A percentile compares a stretch with the other conserved stretches of the same genome.
phyloP scores from a whole-genome alignment of 2,888 invertebrate species.

The Slavum lentiscoides region DNA sequence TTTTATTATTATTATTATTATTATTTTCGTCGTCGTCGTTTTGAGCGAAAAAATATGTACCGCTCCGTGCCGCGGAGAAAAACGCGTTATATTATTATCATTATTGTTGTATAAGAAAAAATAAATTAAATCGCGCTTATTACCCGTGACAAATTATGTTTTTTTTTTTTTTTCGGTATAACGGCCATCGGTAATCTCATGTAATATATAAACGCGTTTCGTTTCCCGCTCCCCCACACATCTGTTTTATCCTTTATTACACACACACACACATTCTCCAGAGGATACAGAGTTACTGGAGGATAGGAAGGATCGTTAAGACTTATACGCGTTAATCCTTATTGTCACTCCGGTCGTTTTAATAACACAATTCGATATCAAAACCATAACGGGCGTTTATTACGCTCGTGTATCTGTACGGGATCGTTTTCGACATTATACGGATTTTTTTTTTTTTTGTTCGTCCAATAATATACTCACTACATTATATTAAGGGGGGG shows the following conservation, averaged over 20 bases:
- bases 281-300: background rate
- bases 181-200: background rate
- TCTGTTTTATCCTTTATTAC: background rate
- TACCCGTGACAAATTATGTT: slow-evolving; percentile 46
- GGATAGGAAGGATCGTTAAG: too few relatives aligned
- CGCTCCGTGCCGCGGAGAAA: too few relatives aligned
- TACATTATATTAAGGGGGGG: too few relatives aligned
- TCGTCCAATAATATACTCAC: too few relatives aligned
- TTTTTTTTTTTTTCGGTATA: background rate
- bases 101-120: slow-evolving; percentile 4
- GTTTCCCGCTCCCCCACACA: background rate
- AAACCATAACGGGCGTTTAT: background rate
- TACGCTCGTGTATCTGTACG: background rate
- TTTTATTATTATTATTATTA: too few relatives aligned
- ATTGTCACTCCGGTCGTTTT: slow-evolving; percentile 7
- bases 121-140: slow-evolving; percentile 51
- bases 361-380: background rate
- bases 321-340: slow-evolving; percentile 8
- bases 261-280: too few relatives aligned
- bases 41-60: background rate
- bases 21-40: slow-evolving; percentile 8
- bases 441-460: too few relatives aligned
- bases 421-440: slow-evolving; percentile 1
- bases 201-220: background rate
- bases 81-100: too few relatives aligned